Evolutionary conservation across 1,140 invertebrate species (phyloP).

Genomic region (Drosophila pandora): DNA sequence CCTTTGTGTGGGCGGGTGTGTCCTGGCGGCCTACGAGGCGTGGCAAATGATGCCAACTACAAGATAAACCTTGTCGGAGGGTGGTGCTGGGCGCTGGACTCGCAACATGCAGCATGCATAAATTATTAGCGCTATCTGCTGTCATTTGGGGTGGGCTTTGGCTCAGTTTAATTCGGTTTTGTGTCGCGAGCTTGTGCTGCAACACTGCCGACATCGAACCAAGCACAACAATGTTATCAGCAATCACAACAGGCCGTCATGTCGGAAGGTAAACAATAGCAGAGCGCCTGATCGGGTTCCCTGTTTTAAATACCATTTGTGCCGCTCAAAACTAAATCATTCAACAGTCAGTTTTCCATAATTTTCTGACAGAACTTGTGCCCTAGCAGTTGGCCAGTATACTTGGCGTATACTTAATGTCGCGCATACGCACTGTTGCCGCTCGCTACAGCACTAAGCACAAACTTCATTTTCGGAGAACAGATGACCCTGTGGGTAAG

Average conservation of each 20-base stretch:
- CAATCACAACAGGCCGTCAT: constrained; percentile 14
- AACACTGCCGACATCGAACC: constrained; percentile 6
- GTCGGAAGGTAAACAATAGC: not conserved
- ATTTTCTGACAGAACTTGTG: not conserved
- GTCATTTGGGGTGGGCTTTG: constrained; percentile 38
- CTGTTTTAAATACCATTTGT: not conserved
- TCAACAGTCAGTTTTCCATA: no score
- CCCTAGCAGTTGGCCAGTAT: no score
- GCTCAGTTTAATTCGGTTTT: constrained; percentile 35
- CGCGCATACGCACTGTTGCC: constrained; percentile 39
- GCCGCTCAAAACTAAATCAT: no score
- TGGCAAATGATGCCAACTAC: constrained; percentile 40
- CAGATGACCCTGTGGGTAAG: constrained; percentile 9
- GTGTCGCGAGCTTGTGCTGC: not conserved
- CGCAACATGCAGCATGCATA: constrained; percentile 48
- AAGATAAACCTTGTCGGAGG: constrained; percentile 33
- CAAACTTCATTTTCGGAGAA: constrained; percentile 39
- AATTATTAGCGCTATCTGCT: constrained; percentile 49
- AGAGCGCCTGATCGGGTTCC: not conserved
- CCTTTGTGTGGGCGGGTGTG: not conserved
- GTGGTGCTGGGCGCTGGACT: constrained; percentile 9
- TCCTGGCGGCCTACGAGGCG: constrained; percentile 28
- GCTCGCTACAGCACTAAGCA: constrained; percentile 19
- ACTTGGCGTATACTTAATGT: constrained; percentile 33
- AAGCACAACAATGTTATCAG: constrained; percentile 34